Percentiles rank a stretch among this genome's conserved stretches.
Evolutionary conservation across 92 coral and sea anemone genomes (phyloP).

Genomic region (Montipora capitata): DNA sequence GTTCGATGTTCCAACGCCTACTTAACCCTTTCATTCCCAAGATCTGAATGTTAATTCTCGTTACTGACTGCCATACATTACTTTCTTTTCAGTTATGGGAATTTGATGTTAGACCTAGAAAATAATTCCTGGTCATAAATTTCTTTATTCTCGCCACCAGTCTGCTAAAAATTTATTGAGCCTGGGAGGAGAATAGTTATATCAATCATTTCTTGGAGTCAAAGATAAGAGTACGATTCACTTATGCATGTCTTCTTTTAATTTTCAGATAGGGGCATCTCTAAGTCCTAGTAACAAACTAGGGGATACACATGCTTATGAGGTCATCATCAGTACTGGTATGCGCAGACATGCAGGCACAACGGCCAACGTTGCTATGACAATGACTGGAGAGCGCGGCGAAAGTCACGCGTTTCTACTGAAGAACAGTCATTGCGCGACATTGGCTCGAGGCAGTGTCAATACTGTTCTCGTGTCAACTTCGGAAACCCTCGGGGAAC

Average conservation of each 20-base stretch:
- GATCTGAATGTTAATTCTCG: too few species aligned
- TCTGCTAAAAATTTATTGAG: too few species aligned
- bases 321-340: conserved; percentile 87
- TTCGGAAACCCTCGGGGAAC: conserved; percentile 84
- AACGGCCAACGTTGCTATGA: conserved; percentile 92
- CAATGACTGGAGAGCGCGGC: conserved; percentile 86
- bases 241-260: neutral
- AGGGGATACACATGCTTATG: conserved; percentile 80
- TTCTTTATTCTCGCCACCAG: too few species aligned
- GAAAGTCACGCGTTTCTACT: conserved; percentile 89
- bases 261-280: conserved; percentile 72
- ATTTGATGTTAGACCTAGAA: too few species aligned
- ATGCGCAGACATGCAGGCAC: conserved; percentile 96
- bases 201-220: too few species aligned
- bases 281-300: conserved; percentile 91
- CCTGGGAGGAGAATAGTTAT: too few species aligned
- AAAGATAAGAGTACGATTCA: too few species aligned
- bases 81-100: too few species aligned
- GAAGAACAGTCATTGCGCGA: conserved; percentile 49
- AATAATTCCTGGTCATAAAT: too few species aligned
- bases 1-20: too few species aligned
- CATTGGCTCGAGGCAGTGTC: conserved; percentile 81
- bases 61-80: too few species aligned
- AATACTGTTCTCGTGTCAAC: conserved; percentile 90
- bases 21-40: too few species aligned